Conservation (phyloP, 2,888 invertebrate genomes). For the Acronicta psi region DNA sequence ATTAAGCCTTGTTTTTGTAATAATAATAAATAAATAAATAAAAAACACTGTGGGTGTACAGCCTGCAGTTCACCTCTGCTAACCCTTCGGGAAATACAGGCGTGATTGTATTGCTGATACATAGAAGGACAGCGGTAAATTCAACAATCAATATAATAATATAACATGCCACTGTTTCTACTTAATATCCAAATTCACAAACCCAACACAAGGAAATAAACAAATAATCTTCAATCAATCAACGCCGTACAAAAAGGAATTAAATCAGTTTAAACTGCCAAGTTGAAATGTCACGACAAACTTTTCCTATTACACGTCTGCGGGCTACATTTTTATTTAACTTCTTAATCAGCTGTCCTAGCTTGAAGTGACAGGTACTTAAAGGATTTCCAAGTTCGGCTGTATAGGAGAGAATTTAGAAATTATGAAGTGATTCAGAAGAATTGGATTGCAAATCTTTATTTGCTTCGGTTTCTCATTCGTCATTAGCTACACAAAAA, state of each 20-base stretch:
- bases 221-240: constrained; percentile 9
- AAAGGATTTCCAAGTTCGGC: constrained; percentile 67
- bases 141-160: too few relatives aligned
- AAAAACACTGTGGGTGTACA: too few relatives aligned
- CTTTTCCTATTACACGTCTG: constrained; percentile 71
- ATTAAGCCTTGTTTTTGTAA: too few relatives aligned
- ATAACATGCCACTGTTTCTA: too few relatives aligned
- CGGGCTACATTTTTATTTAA: constrained; percentile 68
- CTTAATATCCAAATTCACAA: background rate
- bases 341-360: constrained; percentile 70
- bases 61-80: too few relatives aligned
- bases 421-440: constrained; percentile 49
- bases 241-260: constrained; percentile 24
- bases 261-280: constrained; percentile 41
- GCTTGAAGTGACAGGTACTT: constrained; percentile 71
- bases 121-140: too few relatives aligned
- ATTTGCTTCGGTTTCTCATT: background rate
- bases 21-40: too few relatives aligned
- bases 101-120: too few relatives aligned
- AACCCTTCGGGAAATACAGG: too few relatives aligned
- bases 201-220: background rate
- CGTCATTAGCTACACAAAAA: too few relatives aligned
- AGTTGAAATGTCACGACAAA: constrained; percentile 48
- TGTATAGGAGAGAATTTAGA: constrained; percentile 65
- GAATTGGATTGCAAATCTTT: constrained; percentile 15